Evolutionary conservation across 2,888 invertebrate genomes (phyloP).

Genomic region (Heliothis peltigera): DNA sequence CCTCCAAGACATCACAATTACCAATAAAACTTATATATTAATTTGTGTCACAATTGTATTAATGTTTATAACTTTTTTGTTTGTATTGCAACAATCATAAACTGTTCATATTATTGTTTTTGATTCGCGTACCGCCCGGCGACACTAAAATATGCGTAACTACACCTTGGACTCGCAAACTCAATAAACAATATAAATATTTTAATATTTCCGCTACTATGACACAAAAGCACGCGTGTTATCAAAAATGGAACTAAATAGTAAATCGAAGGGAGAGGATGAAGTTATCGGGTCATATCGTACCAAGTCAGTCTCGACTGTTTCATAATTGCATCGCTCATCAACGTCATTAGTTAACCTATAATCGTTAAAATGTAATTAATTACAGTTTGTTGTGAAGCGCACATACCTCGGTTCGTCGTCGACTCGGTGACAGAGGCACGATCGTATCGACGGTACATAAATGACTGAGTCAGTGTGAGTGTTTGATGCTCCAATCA

Average conservation of each 20-base stretch:
- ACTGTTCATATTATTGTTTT: constrained; percentile 24
- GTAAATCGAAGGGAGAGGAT: constrained; percentile 41
- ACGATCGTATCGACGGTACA: constrained; percentile 71
- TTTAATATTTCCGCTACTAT: constrained; percentile 29
- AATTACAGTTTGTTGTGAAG: constrained; percentile 60
- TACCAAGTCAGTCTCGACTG: constrained; percentile 52
- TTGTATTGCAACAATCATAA: constrained; percentile 19
- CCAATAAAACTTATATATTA: constrained; percentile 17
- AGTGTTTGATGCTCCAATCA: constrained; percentile 53
- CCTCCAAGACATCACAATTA: constrained; percentile 65
- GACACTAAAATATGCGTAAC: constrained; percentile 12
- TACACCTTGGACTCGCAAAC: constrained; percentile 13
- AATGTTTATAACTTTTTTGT: constrained; percentile 31
- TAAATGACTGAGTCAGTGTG: constrained; percentile 72
- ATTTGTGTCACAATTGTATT: constrained; percentile 6
- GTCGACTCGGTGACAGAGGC: constrained; percentile 53
- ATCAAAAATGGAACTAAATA: constrained; percentile 43
- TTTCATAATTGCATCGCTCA: constrained; percentile 55
- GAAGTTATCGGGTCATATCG: constrained; percentile 55
- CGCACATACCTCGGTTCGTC: constrained; percentile 73
- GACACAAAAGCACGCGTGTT: constrained; percentile 31
- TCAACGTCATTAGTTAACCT: constrained; percentile 56
- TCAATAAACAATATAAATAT: constrained; percentile 21
- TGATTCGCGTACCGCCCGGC: constrained; percentile 7
- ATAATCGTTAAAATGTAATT: constrained; percentile 76